Evolutionary conservation across 2,888 invertebrate genomes (phyloP).

Genomic region (Xestobium rufovillosum): DNA sequence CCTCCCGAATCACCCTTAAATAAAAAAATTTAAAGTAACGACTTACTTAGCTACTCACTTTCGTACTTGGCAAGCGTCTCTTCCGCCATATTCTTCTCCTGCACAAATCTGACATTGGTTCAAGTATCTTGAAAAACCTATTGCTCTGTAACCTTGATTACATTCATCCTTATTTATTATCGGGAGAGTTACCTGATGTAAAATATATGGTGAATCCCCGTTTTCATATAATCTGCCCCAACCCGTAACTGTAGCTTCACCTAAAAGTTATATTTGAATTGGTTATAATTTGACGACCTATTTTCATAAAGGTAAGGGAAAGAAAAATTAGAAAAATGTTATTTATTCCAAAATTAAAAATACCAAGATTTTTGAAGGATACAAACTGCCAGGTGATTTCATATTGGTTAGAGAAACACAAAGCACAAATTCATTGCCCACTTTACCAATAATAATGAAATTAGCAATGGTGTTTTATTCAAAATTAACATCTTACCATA

Average conservation of each 20-base stretch:
- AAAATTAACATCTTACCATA: too few species aligned
- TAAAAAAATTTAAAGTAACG: constrained; percentile 8
- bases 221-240: constrained; percentile 28
- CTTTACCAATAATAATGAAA: too few species aligned
- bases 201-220: constrained; percentile 20
- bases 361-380: too few species aligned
- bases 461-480: too few species aligned
- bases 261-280: too few species aligned
- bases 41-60: neutral
- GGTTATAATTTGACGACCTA: too few species aligned
- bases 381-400: too few species aligned
- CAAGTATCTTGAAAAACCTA: constrained; percentile 24
- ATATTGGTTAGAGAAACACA: too few species aligned
- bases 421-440: too few species aligned
- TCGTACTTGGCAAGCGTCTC: constrained; percentile 30
- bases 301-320: too few species aligned
- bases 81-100: constrained; percentile 24
- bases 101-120: constrained; percentile 30
- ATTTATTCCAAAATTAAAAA: too few species aligned
- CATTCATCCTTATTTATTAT: constrained; percentile 23
- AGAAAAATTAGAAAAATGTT: too few species aligned
- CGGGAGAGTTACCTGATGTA: constrained; percentile 25
- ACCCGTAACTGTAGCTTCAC: constrained; percentile 25
- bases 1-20: constrained; percentile 42
- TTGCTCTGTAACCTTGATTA: constrained; percentile 21